Percentiles rank a stretch among this genome's conserved stretches.
Evolutionary conservation across 2,113 vertebrate species (phyloP).

Genomic region (Cavia aperea): DNA sequence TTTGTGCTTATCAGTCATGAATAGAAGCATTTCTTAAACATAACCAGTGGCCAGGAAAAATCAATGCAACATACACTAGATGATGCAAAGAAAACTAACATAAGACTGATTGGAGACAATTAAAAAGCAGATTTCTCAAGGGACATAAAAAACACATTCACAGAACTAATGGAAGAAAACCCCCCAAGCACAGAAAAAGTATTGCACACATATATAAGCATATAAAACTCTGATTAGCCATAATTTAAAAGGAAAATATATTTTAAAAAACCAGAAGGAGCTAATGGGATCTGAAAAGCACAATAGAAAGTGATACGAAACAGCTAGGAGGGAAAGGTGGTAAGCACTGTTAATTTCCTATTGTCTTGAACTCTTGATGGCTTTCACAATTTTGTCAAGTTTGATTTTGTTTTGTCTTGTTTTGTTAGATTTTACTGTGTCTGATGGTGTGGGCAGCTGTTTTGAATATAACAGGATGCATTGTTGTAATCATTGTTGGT

Average conservation of each 20-base stretch:
- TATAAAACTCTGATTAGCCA: neutral
- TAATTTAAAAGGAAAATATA: neutral
- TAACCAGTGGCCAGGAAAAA: neutral
- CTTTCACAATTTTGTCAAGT: too few species aligned
- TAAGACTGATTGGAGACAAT: neutral
- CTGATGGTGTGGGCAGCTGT: too few species aligned
- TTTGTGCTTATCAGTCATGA: neutral
- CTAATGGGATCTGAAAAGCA: too few species aligned
- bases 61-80: neutral
- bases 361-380: too few species aligned
- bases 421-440: too few species aligned
- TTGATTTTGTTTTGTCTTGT: too few species aligned
- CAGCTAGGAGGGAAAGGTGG: too few species aligned
- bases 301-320: too few species aligned
- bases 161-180: neutral
- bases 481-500: too few species aligned
- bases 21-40: neutral
- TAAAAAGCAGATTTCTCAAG: neutral
- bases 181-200: neutral
- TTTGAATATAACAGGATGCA: too few species aligned
- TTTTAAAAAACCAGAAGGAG: too few species aligned
- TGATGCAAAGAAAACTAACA: neutral
- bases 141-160: neutral
- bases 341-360: too few species aligned
- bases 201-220: neutral